phyloP scores from a whole-genome alignment of 2,797 vertebrate genomes.

The Taenioides sp. region DNA sequence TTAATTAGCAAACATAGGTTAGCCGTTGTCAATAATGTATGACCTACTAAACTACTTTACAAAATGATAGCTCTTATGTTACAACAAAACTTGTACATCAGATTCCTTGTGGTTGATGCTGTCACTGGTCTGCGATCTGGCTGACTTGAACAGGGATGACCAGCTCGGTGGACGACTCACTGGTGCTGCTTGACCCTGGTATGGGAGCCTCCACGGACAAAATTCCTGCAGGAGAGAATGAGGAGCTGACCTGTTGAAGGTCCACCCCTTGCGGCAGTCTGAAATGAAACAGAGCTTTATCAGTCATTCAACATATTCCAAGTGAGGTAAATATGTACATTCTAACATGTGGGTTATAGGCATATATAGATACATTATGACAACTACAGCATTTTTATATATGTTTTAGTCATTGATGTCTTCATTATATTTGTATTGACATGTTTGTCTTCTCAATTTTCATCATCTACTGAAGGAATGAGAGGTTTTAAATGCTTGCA shows the following conservation, averaged over 20 bases:
- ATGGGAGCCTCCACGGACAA: constrained; percentile 74
- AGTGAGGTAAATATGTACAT: neutral
- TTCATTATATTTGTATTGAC: too few relatives aligned
- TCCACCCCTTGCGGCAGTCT: constrained; percentile 77
- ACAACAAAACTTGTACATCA: too few relatives aligned
- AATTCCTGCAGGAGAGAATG: constrained; percentile 70
- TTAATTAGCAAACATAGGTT: neutral
- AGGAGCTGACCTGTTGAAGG: constrained; percentile 71
- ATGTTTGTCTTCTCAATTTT: too few relatives aligned
- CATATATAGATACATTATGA: neutral
- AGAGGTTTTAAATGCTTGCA: neutral
- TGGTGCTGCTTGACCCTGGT: constrained; percentile 14
- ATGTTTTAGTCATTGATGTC: too few relatives aligned
- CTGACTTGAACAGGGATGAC: constrained; percentile 75
- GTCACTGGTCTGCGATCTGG: constrained; percentile 18
- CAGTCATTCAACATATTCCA: neutral
- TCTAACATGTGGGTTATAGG: neutral
- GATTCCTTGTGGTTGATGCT: neutral
- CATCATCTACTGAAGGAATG: too few relatives aligned
- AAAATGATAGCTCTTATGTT: neutral
- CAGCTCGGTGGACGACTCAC: constrained; percentile 47
- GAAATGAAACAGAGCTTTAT: neutral
- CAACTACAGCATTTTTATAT: neutral
- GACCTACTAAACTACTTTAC: neutral
- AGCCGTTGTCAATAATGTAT: neutral